These are phyloP conservation scores for Dasysyrphus tricinctus DNA, from an alignment of 2,888 invertebrate species.

Conservation along the genomic window DNA sequence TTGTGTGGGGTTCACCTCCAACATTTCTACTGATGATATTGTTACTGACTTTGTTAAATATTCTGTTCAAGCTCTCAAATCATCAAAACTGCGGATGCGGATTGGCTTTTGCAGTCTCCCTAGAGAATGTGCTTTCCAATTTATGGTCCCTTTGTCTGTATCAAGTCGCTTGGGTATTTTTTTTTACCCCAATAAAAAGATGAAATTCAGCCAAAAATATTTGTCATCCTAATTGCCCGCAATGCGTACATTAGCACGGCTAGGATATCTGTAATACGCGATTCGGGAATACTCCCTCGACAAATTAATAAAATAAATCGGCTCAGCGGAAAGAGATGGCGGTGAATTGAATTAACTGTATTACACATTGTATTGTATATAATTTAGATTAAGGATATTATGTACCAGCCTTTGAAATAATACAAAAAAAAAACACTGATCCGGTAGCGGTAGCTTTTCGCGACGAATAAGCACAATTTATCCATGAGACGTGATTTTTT, in stretches of 20 bases:
- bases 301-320: conserved; percentile 5
- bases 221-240: neutral
- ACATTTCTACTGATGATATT: neutral
- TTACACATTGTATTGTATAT: too few relatives aligned
- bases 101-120: conserved; percentile 2
- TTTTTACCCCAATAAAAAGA: neutral
- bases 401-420: neutral
- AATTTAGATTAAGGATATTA: neutral
- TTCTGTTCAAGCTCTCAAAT: conserved; percentile 5
- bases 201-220: neutral
- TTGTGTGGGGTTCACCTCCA: neutral
- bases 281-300: neutral
- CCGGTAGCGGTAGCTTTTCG: neutral
- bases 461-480: conserved; percentile 20
- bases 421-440: neutral
- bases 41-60: neutral
- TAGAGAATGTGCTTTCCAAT: neutral
- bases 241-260: neutral
- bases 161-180: neutral
- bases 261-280: neutral
- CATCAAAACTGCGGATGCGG: conserved; percentile 13
- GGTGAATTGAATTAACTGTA: neutral
- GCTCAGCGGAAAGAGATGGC: neutral
- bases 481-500: conserved; percentile 36
- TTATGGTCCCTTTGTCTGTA: neutral